Evolutionary conservation across 2,797 vertebrate species (phyloP).

Genomic region (Prionace glauca): DNA sequence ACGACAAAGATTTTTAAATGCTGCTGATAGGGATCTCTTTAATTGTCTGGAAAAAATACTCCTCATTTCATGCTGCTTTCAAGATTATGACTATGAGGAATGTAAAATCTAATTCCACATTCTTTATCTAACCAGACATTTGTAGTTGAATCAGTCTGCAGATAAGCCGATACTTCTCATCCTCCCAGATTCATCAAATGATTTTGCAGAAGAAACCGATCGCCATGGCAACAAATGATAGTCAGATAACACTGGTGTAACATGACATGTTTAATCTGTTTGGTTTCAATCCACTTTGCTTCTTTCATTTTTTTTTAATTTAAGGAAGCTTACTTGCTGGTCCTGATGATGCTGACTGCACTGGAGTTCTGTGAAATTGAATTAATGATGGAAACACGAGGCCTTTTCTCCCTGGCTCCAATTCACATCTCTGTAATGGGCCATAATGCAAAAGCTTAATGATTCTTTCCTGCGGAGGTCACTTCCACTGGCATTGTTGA

Average conservation of each 20-base stretch:
- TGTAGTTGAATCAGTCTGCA: neutral
- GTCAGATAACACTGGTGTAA: neutral
- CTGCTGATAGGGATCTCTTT: neutral
- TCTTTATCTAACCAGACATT: neutral
- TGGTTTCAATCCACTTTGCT: neutral
- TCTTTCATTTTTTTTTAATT: neutral
- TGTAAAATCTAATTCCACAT: neutral
- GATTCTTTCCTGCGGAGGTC: constrained; percentile 43
- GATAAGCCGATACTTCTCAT: constrained; percentile 1
- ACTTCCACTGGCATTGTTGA: constrained; percentile 39
- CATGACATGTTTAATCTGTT: neutral
- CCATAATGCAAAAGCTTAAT: constrained; percentile 47
- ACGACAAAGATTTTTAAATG: neutral
- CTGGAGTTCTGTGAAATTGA: constrained; percentile 44
- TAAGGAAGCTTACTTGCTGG: constrained; percentile 42
- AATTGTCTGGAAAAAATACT: neutral
- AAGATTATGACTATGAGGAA: neutral
- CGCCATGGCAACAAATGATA: neutral
- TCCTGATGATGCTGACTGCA: constrained; percentile 20
- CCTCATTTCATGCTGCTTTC: neutral
- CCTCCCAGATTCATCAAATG: constrained; percentile 7
- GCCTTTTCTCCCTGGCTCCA: constrained; percentile 44
- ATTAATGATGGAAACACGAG: constrained; percentile 53
- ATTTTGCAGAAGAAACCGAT: neutral
- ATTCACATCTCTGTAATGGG: constrained; percentile 47